Evolutionary conservation across 2,888 invertebrate genomes (phyloP), one percentile per base, ranked within the genome.

Genomic region (Spodoptera picta): DNA sequence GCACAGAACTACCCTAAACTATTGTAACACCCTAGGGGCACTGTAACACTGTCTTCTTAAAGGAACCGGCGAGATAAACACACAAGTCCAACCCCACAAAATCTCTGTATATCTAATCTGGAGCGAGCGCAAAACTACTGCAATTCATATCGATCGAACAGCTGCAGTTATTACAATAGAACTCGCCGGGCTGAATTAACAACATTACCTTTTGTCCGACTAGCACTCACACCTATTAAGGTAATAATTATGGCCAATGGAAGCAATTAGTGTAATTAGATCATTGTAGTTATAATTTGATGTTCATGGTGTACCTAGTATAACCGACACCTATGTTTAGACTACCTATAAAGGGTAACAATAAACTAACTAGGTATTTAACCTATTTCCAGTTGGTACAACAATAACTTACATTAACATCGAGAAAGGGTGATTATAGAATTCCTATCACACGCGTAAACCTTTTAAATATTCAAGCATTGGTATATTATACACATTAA

Each of bases 101-200:
- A 63, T 70, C 70, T 63, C 55, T 60, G 7, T 49, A 75, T 72
- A 68, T 72, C 60, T 76, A 78, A 79, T 76, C 71, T 47, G 55
- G 61, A 70, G 48, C 61, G 70, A 64, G 60, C 54, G 60, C 57
- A 54, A 65, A 66, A 64, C 58, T 65, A 73, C 69, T 62, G 74
- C 72, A 73, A 70, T 71, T 73, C 66, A 58, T 80, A 83, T 80
- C 76, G 86, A 83, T 80, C 81, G 80, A 73, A 65, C 87, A 86
- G 85, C 86, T 87, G 85, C 82, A 77, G 65, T 59, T 51, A 64
- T 72, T 72, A 83, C 83, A 83, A 81, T 81, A 58, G 79, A 67
- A 64, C 57, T 49, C 60, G 55, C 57, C 54, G 60, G 60, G 36
- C 41, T 54, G 48, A 75, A 71, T 56, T 58, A 71, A 74, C 63